phyloP scores from a whole-genome alignment of 2,113 vertebrate genomes.

The Malurus melanocephalus region DNA sequence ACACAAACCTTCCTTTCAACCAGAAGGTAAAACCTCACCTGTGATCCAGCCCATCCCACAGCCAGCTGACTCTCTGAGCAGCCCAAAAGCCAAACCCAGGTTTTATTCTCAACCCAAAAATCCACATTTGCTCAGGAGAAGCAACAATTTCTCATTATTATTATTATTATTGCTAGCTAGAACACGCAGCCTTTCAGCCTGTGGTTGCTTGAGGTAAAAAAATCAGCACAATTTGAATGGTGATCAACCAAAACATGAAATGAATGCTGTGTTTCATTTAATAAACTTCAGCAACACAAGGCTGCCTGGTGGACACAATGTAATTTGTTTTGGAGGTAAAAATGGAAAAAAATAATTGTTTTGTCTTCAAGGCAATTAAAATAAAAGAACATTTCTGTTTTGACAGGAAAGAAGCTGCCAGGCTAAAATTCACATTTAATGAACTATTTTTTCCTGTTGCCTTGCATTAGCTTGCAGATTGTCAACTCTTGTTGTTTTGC shows the following conservation, averaged over 20 bases:
- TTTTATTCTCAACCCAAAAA: neutral
- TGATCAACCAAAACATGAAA: constrained; percentile 1
- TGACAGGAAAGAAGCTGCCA: neutral
- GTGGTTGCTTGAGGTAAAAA: neutral
- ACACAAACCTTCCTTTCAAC: neutral
- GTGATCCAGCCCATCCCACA: neutral
- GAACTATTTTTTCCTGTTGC: neutral
- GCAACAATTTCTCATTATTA: neutral
- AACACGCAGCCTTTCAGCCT: neutral
- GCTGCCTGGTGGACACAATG: neutral
- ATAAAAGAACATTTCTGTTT: neutral
- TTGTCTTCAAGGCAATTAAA: constrained; percentile 17
- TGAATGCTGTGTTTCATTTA: constrained; percentile 1
- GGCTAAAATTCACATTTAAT: neutral
- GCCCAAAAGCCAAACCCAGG: neutral
- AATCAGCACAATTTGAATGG: neutral
- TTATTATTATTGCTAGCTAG: neutral
- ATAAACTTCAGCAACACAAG: neutral
- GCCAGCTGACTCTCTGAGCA: neutral
- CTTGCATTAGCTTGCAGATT: neutral
- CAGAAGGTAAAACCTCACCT: neutral
- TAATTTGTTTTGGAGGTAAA: constrained; percentile 15
- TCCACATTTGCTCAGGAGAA: neutral
- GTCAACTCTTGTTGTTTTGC: neutral
- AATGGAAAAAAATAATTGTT: neutral